A percentile compares a stretch with the other conserved stretches of the same genome.
These are phyloP conservation scores for Cephus cinctus DNA, from an alignment of 1,140 invertebrate species.

Conservation along the genomic window DNA sequence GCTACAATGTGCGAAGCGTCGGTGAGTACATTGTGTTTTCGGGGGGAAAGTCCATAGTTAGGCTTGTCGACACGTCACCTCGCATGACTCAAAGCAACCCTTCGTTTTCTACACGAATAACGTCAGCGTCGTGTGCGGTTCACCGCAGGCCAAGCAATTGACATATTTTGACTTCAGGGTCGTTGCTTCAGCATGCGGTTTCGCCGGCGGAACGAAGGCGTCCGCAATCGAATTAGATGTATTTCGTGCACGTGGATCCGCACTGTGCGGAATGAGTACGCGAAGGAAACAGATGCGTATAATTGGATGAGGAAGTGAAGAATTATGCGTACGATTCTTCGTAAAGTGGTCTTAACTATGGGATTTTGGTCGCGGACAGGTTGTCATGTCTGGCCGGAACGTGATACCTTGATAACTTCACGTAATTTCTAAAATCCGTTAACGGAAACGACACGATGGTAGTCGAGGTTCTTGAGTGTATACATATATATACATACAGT, in stretches of 20 bases:
- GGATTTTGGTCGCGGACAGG: too few relatives aligned
- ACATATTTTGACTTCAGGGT: constrained; percentile 49
- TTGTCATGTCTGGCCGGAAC: constrained; percentile 4
- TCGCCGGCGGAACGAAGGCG: not conserved
- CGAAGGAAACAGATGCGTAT: not conserved
- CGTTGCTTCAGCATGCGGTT: constrained; percentile 12
- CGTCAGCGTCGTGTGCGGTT: constrained; percentile 32
- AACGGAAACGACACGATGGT: not conserved
- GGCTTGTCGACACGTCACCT: constrained; percentile 50
- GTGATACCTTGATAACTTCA: constrained; percentile 35
- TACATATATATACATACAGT: too few relatives aligned
- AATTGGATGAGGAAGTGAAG: not conserved
- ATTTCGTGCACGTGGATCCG: not conserved
- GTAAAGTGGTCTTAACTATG: too few relatives aligned
- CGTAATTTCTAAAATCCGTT: constrained; percentile 2
- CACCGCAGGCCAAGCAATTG: constrained; percentile 46
- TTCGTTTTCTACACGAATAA: constrained; percentile 6
- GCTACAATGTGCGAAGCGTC: too few relatives aligned
- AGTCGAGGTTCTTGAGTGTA: too few relatives aligned
- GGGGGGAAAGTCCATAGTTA: too few relatives aligned
- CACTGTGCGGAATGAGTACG: not conserved
- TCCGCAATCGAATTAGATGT: constrained; percentile 1
- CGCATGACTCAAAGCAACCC: constrained; percentile 43
- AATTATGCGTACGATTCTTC: not conserved
- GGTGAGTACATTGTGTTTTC: too few relatives aligned